Conservation (phyloP, 2,113 vertebrate genomes). For the Myanophis thanlyinensis region DNA sequence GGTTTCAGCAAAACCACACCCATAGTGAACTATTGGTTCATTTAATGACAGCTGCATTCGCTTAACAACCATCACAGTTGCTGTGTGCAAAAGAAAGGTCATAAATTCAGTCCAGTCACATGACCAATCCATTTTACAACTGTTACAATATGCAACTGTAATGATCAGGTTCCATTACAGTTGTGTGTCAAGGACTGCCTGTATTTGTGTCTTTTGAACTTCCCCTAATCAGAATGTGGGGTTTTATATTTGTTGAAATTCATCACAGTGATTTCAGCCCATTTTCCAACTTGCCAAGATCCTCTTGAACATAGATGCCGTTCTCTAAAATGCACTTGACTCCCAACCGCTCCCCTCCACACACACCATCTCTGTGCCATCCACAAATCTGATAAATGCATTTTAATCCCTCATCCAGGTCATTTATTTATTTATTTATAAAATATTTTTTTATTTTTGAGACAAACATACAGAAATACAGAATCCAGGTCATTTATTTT, state of each 20-base stretch:
- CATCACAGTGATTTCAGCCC: background rate
- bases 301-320: background rate
- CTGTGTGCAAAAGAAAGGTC: background rate
- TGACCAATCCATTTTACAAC: background rate
- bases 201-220: background rate
- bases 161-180: background rate
- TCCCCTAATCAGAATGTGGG: background rate
- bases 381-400: background rate
- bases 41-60: background rate
- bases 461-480: too few relatives aligned
- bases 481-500: background rate
- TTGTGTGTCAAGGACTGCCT: background rate
- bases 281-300: background rate
- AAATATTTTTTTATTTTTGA: too few relatives aligned
- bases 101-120: background rate
- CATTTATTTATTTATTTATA: background rate
- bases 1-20: background rate
- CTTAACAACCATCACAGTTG: background rate
- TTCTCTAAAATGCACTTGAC: background rate
- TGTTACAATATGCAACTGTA: background rate
- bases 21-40: background rate
- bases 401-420: background rate
- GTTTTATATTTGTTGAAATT: background rate
- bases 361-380: background rate
- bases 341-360: background rate